These are phyloP conservation scores for Orthonyx spaldingii DNA, from an alignment of 2,113 vertebrate species.

Conservation along the genomic window DNA sequence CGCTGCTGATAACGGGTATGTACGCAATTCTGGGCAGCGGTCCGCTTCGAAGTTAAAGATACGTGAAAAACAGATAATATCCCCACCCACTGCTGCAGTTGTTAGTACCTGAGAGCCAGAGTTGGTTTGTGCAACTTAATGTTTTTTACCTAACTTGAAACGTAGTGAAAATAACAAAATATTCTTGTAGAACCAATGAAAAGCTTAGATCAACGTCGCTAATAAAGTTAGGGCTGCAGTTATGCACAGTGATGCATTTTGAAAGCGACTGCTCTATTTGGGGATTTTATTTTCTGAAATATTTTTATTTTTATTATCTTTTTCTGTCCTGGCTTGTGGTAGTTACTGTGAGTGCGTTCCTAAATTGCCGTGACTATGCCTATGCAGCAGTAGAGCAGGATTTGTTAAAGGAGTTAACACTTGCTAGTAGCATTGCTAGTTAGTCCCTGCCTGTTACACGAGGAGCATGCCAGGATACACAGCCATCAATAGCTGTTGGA, in stretches of 20 bases:
- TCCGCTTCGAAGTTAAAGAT: background rate
- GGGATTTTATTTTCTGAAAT: background rate
- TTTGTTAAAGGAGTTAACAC: background rate
- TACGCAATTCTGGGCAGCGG: fast-evolving
- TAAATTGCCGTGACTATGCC: background rate
- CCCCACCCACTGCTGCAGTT: fast-evolving
- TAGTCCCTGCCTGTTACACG: background rate
- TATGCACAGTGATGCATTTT: fast-evolving
- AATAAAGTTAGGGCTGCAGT: background rate
- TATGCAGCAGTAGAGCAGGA: background rate
- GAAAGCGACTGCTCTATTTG: background rate
- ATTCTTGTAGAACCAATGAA: background rate
- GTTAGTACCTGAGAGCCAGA: background rate
- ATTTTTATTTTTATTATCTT: background rate
- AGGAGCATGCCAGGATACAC: background rate
- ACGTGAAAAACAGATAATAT: fast-evolving
- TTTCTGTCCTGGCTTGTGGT: background rate
- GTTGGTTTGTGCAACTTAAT: background rate
- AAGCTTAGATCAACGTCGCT: too few relatives aligned
- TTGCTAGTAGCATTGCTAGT: background rate
- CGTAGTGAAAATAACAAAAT: background rate
- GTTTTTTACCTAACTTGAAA: background rate
- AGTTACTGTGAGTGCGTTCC: background rate
- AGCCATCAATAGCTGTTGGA: background rate
- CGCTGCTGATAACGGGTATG: too few relatives aligned